phyloP scores from a whole-genome alignment of 2,888 invertebrate species.

The Zygogramma bicolorata region DNA sequence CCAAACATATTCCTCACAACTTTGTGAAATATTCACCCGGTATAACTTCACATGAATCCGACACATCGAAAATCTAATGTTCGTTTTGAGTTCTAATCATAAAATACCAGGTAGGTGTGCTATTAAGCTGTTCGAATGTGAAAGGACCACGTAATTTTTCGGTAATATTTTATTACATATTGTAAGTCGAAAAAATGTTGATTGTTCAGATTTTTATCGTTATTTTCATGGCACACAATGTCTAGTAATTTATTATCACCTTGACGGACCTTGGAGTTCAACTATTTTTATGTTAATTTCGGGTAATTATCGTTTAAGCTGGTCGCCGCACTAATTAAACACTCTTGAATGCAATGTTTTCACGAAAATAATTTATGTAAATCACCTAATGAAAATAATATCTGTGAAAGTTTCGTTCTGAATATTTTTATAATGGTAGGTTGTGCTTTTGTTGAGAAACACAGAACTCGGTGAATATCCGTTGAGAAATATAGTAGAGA shows the following conservation, averaged over 20 bases:
- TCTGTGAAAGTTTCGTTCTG: background rate
- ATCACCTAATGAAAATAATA: background rate
- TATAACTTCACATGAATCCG: slow-evolving; percentile 12
- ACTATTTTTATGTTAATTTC: slow-evolving; percentile 49
- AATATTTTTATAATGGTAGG: background rate
- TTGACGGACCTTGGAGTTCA: slow-evolving; percentile 53
- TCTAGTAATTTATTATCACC: slow-evolving; percentile 48
- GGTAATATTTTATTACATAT: slow-evolving; percentile 33
- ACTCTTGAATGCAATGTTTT: slow-evolving; percentile 8
- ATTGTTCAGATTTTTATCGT: slow-evolving; percentile 29
- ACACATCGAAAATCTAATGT: slow-evolving; percentile 14
- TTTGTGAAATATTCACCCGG: background rate
- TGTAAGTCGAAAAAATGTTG: slow-evolving; percentile 29
- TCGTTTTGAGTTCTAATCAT: slow-evolving; percentile 4
- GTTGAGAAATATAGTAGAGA: too few species aligned
- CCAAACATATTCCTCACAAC: background rate
- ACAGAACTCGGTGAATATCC: background rate
- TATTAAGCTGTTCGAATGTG: slow-evolving; percentile 11
- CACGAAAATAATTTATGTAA: background rate
- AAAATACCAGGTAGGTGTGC: slow-evolving; percentile 17
- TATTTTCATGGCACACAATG: slow-evolving; percentile 16
- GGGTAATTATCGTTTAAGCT: background rate
- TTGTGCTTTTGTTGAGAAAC: background rate
- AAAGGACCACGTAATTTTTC: slow-evolving; percentile 24
- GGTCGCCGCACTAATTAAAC: slow-evolving; percentile 5